These are phyloP conservation scores for Microctenopoma steveboyesi DNA, from an alignment of 2,797 vertebrate genomes.

Conservation along the genomic window DNA sequence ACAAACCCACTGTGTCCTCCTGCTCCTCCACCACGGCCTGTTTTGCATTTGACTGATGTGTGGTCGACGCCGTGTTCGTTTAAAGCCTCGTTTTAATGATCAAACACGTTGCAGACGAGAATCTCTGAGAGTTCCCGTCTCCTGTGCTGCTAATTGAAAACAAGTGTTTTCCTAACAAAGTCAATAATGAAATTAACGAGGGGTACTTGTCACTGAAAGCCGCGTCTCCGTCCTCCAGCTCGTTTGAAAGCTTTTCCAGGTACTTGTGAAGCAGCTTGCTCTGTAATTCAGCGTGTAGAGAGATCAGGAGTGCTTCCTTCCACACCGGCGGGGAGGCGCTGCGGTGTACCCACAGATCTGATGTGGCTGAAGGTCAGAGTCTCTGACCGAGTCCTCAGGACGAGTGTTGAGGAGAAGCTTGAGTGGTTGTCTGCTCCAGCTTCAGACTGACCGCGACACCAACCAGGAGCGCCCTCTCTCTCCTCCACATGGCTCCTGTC, in stretches of 20 bases:
- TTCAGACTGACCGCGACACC: too few species aligned
- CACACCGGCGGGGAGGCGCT: slow-evolving; percentile 2
- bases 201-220: slow-evolving; percentile 6
- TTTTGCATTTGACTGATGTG: too few species aligned
- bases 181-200: slow-evolving; percentile 17
- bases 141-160: too few species aligned
- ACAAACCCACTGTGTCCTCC: too few species aligned
- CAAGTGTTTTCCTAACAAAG: neutral
- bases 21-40: too few species aligned
- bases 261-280: slow-evolving; percentile 12
- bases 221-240: neutral
- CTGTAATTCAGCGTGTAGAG: slow-evolving; percentile 35
- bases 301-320: slow-evolving; percentile 36
- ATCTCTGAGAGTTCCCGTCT: neutral
- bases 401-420: too few species aligned
- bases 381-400: too few species aligned
- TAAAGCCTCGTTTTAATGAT: too few species aligned
- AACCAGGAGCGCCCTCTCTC: too few species aligned
- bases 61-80: too few species aligned
- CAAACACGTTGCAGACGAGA: neutral
- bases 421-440: too few species aligned
- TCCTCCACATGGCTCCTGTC: slow-evolving; percentile 5
- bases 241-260: slow-evolving; percentile 9
- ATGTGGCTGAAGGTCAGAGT: too few species aligned
- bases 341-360: slow-evolving; percentile 16